Evolutionary conservation across 1,140 invertebrate genomes (phyloP).

Genomic region (Drosophila pectinifera): DNA sequence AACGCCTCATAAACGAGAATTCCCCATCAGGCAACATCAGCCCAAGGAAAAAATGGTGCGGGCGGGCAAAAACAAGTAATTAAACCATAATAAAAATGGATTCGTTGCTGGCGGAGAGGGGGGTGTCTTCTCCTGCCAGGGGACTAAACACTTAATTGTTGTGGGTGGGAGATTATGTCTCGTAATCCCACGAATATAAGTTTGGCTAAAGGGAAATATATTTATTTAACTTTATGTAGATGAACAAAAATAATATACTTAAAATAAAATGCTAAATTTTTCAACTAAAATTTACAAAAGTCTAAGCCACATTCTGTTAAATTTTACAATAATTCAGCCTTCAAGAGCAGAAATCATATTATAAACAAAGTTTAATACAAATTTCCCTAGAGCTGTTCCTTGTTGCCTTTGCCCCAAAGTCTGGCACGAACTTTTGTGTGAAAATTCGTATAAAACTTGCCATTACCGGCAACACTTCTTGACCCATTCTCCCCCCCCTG

Average conservation of each 20-base stretch:
- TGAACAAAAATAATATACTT: no score
- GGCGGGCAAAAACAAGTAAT: constrained; percentile 33
- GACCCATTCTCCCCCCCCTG: not conserved
- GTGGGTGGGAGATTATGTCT: constrained; percentile 7
- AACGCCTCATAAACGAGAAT: constrained; percentile 58
- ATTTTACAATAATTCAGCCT: not conserved
- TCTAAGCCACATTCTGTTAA: no score
- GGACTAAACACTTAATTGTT: constrained; percentile 29
- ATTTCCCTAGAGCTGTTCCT: not conserved
- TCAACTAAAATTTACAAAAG: no score
- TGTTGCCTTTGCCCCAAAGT: not conserved
- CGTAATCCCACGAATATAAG: not conserved
- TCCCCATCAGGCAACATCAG: constrained; percentile 20
- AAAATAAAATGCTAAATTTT: no score
- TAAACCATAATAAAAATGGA: constrained; percentile 48
- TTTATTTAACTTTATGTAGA: no score
- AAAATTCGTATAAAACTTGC: constrained; percentile 60
- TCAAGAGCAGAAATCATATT: not conserved
- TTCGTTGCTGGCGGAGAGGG: constrained; percentile 11
- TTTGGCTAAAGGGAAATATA: constrained; percentile 39
- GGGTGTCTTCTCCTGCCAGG: not conserved
- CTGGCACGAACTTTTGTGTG: constrained; percentile 15
- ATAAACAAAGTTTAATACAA: not conserved
- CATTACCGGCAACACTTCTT: constrained; percentile 38
- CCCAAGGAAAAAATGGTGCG: constrained; percentile 18